Evolutionary conservation across 2,113 vertebrate species (phyloP), one percentile per base, ranked within the genome.

Genomic region (Cyphomyrus plagiostoma): DNA sequence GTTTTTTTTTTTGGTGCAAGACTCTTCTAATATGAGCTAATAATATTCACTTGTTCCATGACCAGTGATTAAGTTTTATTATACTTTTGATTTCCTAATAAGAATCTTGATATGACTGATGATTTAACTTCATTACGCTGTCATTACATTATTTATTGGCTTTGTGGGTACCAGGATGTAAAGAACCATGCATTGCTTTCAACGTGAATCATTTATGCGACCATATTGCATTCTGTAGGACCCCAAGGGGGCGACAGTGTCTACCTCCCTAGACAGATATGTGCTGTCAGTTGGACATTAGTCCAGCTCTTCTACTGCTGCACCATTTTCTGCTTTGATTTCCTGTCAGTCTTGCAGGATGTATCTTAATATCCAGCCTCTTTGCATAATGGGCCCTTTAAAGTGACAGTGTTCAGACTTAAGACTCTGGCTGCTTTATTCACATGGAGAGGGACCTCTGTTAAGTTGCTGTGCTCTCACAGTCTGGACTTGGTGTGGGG

Each of bases 401-500:
- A 52, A 52, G 85, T 17, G 23, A 50, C 46, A 49, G 42, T 52
- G 45, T 53, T 35, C 85, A 35, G 85, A 26, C 62, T 70, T 70
- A 70, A 70, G 26, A 70, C n/a, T 52, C 50, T 86, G 84, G 45
- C 7, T 50, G 17, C 5, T 80, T 80, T 80, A 42, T 70, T 42
- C 35, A 80, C 35, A 80, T 42, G 74, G 13, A 42, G 35, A 80
- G 30, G 62, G 58, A 74, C 45, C 88, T 70, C 17, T 21, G 56
- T 10, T 30, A 39, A 30, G 53, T 56, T 42, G 0, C 10, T 7
- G 17, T 13, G 50, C 21, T 49, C 30, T 19, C 1, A n/a, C 48
- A 45, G 4, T 86, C 91, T 89, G 53, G 52, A 88, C n/a, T 58
- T 56, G 53, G 53, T 6, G 5, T 42, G 87, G 89, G 86, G 89